phyloP scores from a whole-genome alignment of 2,888 invertebrate genomes.

The Gerosis bhagava region DNA sequence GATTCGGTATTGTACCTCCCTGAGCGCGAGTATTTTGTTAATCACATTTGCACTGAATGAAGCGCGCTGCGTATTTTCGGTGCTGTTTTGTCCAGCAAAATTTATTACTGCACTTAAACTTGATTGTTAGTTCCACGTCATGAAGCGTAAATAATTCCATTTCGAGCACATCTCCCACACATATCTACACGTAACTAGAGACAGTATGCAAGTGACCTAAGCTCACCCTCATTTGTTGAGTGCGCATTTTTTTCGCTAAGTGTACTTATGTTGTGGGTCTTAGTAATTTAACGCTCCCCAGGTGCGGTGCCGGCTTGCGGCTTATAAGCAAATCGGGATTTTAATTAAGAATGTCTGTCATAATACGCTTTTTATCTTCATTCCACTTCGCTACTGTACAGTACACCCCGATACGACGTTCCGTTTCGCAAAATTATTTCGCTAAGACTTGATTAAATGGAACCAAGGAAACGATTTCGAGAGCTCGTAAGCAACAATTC shows the following conservation, averaged over 20 bases:
- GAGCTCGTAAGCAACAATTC: slow-evolving; percentile 46
- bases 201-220: slow-evolving; percentile 35
- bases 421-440: slow-evolving; percentile 22
- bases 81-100: slow-evolving; percentile 37
- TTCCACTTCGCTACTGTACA: slow-evolving; percentile 16
- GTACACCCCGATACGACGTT: slow-evolving; percentile 22
- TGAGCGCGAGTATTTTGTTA: slow-evolving; percentile 37
- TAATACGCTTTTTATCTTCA: slow-evolving; percentile 42
- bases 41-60: slow-evolving; percentile 38
- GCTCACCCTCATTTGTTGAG: slow-evolving; percentile 37
- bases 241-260: slow-evolving; percentile 38
- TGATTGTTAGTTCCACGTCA: slow-evolving; percentile 40
- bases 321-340: slow-evolving; percentile 65
- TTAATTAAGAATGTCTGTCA: slow-evolving; percentile 71
- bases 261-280: slow-evolving; percentile 26
- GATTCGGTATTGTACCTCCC: slow-evolving; percentile 30
- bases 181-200: slow-evolving; percentile 13
- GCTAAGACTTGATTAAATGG: slow-evolving; percentile 30
- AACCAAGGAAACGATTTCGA: slow-evolving; percentile 30
- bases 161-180: slow-evolving; percentile 28
- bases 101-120: slow-evolving; percentile 40
- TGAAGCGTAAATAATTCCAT: slow-evolving; percentile 36
- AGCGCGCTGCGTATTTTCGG: slow-evolving; percentile 37
- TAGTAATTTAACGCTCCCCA: slow-evolving; percentile 65
- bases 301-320: slow-evolving; percentile 60